Percentiles rank a stretch among this genome's conserved stretches.
Evolutionary conservation across 1,140 invertebrate genomes (phyloP).

Genomic region (Ceratina australensis): DNA sequence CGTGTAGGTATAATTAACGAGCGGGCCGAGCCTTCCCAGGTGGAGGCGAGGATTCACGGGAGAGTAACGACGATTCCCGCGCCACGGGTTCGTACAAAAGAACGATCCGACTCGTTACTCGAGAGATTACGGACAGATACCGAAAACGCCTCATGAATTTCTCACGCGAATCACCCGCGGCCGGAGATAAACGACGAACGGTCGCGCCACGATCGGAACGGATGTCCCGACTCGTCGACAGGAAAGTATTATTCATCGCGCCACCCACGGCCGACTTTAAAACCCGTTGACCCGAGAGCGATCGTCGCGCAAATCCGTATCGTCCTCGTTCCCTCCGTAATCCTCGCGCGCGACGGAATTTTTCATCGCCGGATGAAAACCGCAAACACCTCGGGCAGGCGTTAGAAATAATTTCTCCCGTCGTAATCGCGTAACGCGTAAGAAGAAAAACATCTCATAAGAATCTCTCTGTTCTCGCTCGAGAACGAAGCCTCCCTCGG

Average conservation of each 20-base stretch:
- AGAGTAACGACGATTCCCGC: slow-evolving; percentile 68
- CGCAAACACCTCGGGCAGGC: background rate
- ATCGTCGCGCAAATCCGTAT: background rate
- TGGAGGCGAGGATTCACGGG: slow-evolving; percentile 68
- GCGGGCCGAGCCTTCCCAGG: slow-evolving; percentile 68
- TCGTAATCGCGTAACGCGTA: background rate
- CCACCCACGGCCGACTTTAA: slow-evolving; percentile 16
- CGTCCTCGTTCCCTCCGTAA: background rate
- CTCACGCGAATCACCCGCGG: slow-evolving; percentile 48
- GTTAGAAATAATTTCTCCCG: background rate
- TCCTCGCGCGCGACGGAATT: no score
- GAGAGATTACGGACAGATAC: slow-evolving; percentile 65
- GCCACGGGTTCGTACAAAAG: slow-evolving; percentile 61
- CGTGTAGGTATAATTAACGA: slow-evolving; percentile 65
- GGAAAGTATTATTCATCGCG: slow-evolving; percentile 40
- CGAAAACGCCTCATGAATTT: slow-evolving; percentile 53
- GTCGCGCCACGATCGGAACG: slow-evolving; percentile 39
- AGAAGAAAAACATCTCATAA: no score
- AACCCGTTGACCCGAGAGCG: no score
- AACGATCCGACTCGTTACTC: slow-evolving; percentile 70
- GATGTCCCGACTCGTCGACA: slow-evolving; percentile 46
- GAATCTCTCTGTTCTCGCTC: no score
- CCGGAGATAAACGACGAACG: slow-evolving; percentile 51
- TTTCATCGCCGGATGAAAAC: background rate
- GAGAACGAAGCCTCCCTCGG: no score